These are phyloP conservation scores for Phenganax subtilis DNA, from an alignment of 92 coral and sea anemone species.

Conservation along the genomic window DNA sequence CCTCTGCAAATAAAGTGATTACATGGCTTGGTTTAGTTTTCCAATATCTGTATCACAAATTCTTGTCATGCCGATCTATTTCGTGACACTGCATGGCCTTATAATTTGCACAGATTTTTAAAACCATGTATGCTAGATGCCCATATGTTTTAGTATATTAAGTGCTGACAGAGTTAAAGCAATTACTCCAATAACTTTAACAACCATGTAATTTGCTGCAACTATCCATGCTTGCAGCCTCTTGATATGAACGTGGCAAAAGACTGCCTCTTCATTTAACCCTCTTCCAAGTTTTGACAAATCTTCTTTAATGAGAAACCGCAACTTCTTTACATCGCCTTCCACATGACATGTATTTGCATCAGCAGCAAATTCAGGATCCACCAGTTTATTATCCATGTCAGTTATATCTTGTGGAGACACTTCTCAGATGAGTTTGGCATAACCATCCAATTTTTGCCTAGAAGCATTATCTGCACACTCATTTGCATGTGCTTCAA, in stretches of 20 bases:
- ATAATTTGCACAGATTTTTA: too few relatives aligned
- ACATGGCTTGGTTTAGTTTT: too few relatives aligned
- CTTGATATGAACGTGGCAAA: background rate
- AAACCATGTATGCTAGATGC: too few relatives aligned
- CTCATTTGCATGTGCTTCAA: slow-evolving; percentile 5
- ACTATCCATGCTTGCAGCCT: background rate
- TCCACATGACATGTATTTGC: background rate
- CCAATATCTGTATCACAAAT: too few relatives aligned
- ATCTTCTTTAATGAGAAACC: background rate
- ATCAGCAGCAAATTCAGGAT: background rate
- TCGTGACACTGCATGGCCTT: too few relatives aligned
- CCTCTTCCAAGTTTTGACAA: background rate
- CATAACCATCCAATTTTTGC: background rate
- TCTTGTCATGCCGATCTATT: too few relatives aligned
- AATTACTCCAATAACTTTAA: too few relatives aligned
- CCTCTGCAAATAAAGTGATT: too few relatives aligned
- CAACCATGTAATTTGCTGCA: too few relatives aligned
- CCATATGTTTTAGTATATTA: too few relatives aligned
- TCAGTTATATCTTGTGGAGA: background rate
- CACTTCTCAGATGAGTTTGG: background rate
- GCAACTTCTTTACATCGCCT: background rate
- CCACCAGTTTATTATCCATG: background rate
- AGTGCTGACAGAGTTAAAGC: too few relatives aligned
- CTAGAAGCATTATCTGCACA: background rate
- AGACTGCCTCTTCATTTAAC: background rate